These are phyloP conservation scores for Python bivittatus DNA, from an alignment of 2,113 vertebrate genomes.

Conservation along the genomic window DNA sequence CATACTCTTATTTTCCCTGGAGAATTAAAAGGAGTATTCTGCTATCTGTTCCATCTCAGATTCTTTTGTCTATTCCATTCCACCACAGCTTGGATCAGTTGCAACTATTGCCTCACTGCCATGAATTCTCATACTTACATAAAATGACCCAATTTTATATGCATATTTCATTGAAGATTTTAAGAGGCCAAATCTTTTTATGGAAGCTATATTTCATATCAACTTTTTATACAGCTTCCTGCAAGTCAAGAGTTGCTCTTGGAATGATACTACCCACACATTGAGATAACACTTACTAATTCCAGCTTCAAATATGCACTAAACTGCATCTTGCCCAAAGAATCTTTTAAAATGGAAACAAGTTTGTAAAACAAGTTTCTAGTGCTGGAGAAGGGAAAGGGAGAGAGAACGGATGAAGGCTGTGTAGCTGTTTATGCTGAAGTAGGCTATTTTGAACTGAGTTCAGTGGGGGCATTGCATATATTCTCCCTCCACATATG, in stretches of 20 bases:
- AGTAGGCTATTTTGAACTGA: not conserved
- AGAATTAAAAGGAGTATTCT: not conserved
- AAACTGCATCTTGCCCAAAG: slow-evolving; percentile 46
- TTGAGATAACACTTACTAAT: slow-evolving; percentile 41
- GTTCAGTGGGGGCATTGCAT: not conserved
- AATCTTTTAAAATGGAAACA: slow-evolving; percentile 41
- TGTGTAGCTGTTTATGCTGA: not conserved
- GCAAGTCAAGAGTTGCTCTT: slow-evolving; percentile 45
- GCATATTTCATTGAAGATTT: slow-evolving; percentile 19
- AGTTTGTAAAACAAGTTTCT: slow-evolving; percentile 53
- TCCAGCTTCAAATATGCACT: slow-evolving; percentile 43
- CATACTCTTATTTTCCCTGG: not conserved
- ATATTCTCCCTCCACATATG: not conserved
- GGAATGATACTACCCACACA: slow-evolving; percentile 54
- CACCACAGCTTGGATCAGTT: not conserved
- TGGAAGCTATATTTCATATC: slow-evolving; percentile 18
- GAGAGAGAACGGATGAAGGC: slow-evolving; percentile 23
- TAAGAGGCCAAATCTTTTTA: slow-evolving; percentile 20
- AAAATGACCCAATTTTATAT: not conserved
- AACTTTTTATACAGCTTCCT: slow-evolving; percentile 35
- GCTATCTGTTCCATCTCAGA: not conserved
- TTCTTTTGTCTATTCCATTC: not conserved
- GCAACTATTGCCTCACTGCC: not conserved
- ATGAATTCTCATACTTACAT: not conserved
- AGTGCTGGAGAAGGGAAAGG: slow-evolving; percentile 48